These are phyloP conservation scores for Catostylus mosaicus DNA, from an alignment of 30 jellyfish, hydroid and myxozoan genomes.

Conservation along the genomic window DNA sequence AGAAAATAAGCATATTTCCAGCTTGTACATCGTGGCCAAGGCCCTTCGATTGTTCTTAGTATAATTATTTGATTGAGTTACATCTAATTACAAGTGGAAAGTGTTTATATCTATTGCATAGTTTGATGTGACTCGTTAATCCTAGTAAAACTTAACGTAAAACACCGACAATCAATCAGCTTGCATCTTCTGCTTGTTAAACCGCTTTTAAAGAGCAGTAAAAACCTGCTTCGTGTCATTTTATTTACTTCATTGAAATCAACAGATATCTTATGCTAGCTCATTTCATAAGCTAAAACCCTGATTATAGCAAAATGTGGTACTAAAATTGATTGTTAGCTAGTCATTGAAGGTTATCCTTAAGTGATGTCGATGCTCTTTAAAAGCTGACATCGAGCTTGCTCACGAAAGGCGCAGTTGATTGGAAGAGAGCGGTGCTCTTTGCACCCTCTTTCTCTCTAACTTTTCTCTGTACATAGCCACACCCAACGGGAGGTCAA, in stretches of 20 bases:
- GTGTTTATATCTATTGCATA: conserved; percentile 26
- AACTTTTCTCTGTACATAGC: conserved; percentile 52
- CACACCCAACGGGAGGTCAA: conserved; percentile 66
- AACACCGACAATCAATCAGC: conserved; percentile 7
- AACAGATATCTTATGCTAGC: no score
- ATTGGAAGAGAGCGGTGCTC: conserved; percentile 42
- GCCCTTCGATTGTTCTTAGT: conserved; percentile 37
- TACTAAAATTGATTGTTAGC: no score
- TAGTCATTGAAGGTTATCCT: no score
- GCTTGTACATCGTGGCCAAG: conserved; percentile 61
- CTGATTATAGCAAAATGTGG: no score
- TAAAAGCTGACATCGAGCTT: no score
- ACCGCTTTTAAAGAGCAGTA: no score
- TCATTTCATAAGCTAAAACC: no score
- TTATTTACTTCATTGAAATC: no score
- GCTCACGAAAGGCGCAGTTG: background rate
- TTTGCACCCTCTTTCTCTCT: conserved; percentile 49
- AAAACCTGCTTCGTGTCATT: no score
- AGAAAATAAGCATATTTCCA: conserved; percentile 62
- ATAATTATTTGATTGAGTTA: conserved; percentile 52
- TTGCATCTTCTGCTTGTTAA: background rate
- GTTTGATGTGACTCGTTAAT: conserved; percentile 16
- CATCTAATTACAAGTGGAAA: conserved; percentile 33
- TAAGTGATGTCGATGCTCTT: no score
- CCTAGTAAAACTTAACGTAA: background rate